A percentile compares a stretch with the other conserved stretches of the same genome.
Evolutionary conservation across 2,797 vertebrate species (phyloP).

Genomic region (Nyctalus aviator): DNA sequence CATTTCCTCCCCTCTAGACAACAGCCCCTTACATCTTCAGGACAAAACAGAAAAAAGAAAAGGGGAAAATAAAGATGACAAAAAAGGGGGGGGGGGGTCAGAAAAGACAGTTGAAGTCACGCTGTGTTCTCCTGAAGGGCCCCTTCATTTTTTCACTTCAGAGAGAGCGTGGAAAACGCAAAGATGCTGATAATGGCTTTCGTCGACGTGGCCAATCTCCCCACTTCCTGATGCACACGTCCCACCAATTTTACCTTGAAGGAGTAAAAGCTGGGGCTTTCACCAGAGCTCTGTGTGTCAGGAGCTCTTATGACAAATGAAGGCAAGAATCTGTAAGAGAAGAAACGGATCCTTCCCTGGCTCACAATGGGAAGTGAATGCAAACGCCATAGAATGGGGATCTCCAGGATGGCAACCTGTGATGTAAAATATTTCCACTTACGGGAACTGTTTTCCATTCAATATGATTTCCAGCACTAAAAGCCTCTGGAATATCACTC

Average conservation of each 20-base stretch:
- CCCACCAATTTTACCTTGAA: slow-evolving; percentile 49
- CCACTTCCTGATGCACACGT: slow-evolving; percentile 38
- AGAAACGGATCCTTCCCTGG: slow-evolving; percentile 70
- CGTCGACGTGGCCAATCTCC: background rate
- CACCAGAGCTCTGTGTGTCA: slow-evolving; percentile 13
- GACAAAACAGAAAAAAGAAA: slow-evolving; percentile 40
- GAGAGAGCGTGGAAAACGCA: slow-evolving; percentile 9
- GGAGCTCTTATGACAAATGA: slow-evolving; percentile 54
- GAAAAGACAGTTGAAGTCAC: slow-evolving; percentile 72
- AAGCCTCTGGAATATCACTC: slow-evolving; percentile 78
- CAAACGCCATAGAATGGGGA: slow-evolving; percentile 71
- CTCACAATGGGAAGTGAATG: slow-evolving; percentile 62
- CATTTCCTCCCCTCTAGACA: slow-evolving; percentile 76
- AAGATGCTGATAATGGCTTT: background rate
- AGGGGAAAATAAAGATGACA: slow-evolving; percentile 68
- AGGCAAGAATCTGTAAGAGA: slow-evolving; percentile 6
- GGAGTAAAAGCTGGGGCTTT: background rate
- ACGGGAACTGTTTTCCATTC: slow-evolving; percentile 76
- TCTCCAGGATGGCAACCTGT: slow-evolving; percentile 41
- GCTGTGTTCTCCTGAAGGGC: slow-evolving; percentile 71
- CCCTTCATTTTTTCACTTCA: slow-evolving; percentile 67
- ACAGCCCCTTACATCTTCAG: slow-evolving; percentile 84
- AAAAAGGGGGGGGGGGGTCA: slow-evolving; percentile 17
- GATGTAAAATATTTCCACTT: slow-evolving; percentile 75
- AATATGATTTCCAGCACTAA: slow-evolving; percentile 71